Evolutionary conservation across 2,888 invertebrate genomes (phyloP).

Genomic region (Metopia argyrocephala): DNA sequence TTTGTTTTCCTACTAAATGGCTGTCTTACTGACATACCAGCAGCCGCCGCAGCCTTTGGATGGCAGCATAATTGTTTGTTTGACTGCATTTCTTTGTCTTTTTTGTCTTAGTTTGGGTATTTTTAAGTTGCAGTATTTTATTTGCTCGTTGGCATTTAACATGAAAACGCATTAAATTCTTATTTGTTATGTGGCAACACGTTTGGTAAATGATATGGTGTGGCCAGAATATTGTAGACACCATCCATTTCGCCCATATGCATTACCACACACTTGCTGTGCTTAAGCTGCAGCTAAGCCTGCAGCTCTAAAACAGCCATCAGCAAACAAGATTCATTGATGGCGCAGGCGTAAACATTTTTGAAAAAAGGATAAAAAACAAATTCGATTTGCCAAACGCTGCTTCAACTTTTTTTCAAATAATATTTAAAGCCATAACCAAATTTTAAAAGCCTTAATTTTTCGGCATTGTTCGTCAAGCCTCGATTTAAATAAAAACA

Average conservation of each 20-base stretch:
- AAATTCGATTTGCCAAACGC: too few relatives aligned
- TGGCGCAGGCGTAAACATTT: slow-evolving; percentile 67
- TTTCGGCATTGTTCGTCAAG: too few relatives aligned
- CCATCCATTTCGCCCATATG: slow-evolving; percentile 8
- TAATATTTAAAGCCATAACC: too few relatives aligned
- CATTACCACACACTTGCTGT: neutral
- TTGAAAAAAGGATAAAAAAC: slow-evolving; percentile 12
- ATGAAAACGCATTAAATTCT: slow-evolving; percentile 73
- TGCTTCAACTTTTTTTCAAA: neutral
- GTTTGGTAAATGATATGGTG: slow-evolving; percentile 58
- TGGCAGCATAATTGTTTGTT: slow-evolving; percentile 49
- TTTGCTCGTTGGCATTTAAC: slow-evolving; percentile 55
- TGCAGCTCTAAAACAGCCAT: slow-evolving; percentile 43
- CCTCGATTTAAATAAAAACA: too few relatives aligned
- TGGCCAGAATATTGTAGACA: slow-evolving; percentile 59
- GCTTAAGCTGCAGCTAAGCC: neutral
- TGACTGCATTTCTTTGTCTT: slow-evolving; percentile 37
- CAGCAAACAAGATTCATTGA: slow-evolving; percentile 23
- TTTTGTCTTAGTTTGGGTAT: slow-evolving; percentile 30
- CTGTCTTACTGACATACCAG: neutral
- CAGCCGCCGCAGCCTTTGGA: slow-evolving; percentile 15
- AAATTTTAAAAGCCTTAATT: too few relatives aligned
- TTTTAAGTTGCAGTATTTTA: slow-evolving; percentile 40
- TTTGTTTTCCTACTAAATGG: neutral
- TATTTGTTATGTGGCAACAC: slow-evolving; percentile 71